phyloP scores from a whole-genome alignment of 2,113 vertebrate genomes.

The Anarrhichthys ocellatus region DNA sequence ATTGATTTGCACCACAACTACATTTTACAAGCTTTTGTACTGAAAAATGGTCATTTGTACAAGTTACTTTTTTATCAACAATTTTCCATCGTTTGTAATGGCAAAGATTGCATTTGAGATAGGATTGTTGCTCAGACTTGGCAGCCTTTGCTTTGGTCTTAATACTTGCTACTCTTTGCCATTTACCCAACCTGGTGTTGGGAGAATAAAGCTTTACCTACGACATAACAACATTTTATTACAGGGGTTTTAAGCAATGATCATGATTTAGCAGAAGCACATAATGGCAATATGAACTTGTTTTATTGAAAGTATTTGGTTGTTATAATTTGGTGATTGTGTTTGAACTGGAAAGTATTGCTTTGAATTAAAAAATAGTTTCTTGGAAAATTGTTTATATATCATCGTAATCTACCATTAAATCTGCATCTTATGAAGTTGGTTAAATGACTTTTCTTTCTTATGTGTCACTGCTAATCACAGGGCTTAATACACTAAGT shows the following conservation, averaged over 20 bases:
- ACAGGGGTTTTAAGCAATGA: slow-evolving; percentile 65
- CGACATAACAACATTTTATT: slow-evolving; percentile 72
- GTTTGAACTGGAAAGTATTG: slow-evolving; percentile 77
- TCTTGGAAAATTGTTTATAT: slow-evolving; percentile 79
- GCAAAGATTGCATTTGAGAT: slow-evolving; percentile 75
- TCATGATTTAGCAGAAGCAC: slow-evolving; percentile 68
- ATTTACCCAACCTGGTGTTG: slow-evolving; percentile 79
- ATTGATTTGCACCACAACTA: slow-evolving; percentile 84
- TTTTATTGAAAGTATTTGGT: slow-evolving; percentile 70
- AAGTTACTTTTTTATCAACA: slow-evolving; percentile 87
- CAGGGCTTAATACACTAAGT: neutral
- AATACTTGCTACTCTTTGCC: slow-evolving; percentile 65
- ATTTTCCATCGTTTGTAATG: slow-evolving; percentile 83
- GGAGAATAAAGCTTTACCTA: slow-evolving; percentile 70
- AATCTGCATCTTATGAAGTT: slow-evolving; percentile 72
- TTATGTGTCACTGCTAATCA: neutral
- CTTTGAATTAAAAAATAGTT: slow-evolving; percentile 70
- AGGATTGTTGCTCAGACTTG: slow-evolving; percentile 76
- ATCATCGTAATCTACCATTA: slow-evolving; percentile 73
- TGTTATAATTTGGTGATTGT: slow-evolving; percentile 62
- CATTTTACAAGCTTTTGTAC: slow-evolving; percentile 91
- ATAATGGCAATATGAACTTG: slow-evolving; percentile 57
- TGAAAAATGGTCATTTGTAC: slow-evolving; percentile 82
- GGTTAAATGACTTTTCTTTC: slow-evolving; percentile 14
- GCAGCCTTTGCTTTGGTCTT: slow-evolving; percentile 80